These are phyloP conservation scores for Fringilla coelebs DNA, from an alignment of 2,797 vertebrate genomes.

Conservation along the genomic window DNA sequence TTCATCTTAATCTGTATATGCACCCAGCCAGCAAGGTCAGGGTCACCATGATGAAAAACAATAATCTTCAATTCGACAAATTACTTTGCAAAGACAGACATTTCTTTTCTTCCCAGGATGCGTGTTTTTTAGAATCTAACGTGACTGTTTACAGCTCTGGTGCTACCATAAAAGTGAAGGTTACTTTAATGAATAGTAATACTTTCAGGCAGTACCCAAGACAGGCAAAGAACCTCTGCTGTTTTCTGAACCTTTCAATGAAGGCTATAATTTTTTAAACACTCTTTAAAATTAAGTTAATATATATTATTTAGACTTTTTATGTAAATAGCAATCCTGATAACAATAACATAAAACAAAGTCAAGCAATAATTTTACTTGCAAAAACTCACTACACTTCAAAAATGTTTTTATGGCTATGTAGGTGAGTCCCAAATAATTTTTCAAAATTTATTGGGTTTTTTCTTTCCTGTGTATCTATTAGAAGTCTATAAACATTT, in stretches of 20 bases:
- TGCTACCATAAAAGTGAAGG: slow-evolving; percentile 91
- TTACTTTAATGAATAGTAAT: slow-evolving; percentile 97
- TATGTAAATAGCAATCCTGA: not conserved
- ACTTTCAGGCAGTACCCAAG: slow-evolving; percentile 79
- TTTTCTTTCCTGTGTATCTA: not conserved
- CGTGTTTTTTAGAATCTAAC: slow-evolving; percentile 81
- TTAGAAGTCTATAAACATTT: not conserved
- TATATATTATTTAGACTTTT: not conserved
- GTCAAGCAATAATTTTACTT: not conserved
- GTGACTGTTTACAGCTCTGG: slow-evolving; percentile 90
- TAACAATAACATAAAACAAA: not conserved
- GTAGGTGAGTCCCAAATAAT: not conserved
- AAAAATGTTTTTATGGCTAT: not conserved
- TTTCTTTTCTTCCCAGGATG: slow-evolving; percentile 80
- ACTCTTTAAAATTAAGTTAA: slow-evolving; percentile 43
- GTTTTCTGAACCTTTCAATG: slow-evolving; percentile 64
- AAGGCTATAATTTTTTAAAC: slow-evolving; percentile 60
- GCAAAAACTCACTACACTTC: not conserved
- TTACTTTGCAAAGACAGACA: slow-evolving; percentile 96
- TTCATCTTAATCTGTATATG: slow-evolving; percentile 99
- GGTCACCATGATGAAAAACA: slow-evolving; percentile 99
- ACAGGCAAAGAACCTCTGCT: slow-evolving; percentile 73
- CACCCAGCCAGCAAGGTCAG: slow-evolving; percentile 98
- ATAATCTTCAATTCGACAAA: slow-evolving; percentile 99
- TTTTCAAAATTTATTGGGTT: not conserved